Evolutionary conservation across 2,888 invertebrate genomes (phyloP), one percentile per base, ranked within the genome.

Genomic region (Griposia aprilina): DNA sequence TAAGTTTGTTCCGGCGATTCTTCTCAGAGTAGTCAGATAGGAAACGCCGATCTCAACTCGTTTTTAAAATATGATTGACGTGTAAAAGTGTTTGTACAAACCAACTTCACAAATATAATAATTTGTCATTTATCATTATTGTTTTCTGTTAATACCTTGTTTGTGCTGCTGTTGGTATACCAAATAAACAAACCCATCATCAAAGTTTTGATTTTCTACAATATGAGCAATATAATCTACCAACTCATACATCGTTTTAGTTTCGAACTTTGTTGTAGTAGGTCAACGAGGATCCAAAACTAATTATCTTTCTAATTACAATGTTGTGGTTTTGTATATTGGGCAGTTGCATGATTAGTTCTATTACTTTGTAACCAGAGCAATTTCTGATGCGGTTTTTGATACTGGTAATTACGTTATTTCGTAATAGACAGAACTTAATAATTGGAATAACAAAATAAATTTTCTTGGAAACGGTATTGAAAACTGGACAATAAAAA

Each of bases 291-390:
- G 41, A 85, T 72, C 74, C 36, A 75, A 70, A 78, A 75, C 78
- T 62, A 75, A 84, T 85, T 82, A 68, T 70, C 45, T 62, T 75
- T 67, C 71, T 73, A 83, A 75, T 86, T 71, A 80, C 57, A 70
- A 62, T 62, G 72, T 15, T 62, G 80, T 67, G 71, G 76, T 62
- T 79, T 41, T n/a, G 72, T 78, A 69, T 69, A 74, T 62, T 65
- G 67, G 82, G 59, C 74, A 77, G 86, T 41, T 63, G 15, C 36
- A 66, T 84, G 57, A 78, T 84, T 78, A 72, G 68, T 36, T 65
- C n/a, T 55, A 85, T 66, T 73, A 75, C 26, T 67, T 73, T 73
- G 57, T 65, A 17, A 11, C 20, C 15, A 48, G 4, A 59, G 60
- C 57, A 55, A 72, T 83, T 71, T 60, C 55, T 81, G 70, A 72